These are phyloP conservation scores for Nerophis lumbriciformis DNA, from an alignment of 2,113 vertebrate genomes.

Conservation along the genomic window DNA sequence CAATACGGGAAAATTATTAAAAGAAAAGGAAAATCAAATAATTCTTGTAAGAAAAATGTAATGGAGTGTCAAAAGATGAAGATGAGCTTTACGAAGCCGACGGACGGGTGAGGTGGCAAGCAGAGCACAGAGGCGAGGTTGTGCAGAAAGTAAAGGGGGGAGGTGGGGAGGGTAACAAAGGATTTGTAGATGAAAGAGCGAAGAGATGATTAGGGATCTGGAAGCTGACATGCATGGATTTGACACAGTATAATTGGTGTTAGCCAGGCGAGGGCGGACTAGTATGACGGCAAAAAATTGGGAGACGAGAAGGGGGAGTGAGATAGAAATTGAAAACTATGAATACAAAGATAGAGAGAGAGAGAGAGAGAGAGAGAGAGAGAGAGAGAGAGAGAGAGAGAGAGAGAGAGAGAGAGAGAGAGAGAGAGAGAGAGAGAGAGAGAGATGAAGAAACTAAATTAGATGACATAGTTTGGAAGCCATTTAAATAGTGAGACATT, in stretches of 20 bases:
- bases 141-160: slow-evolving; percentile 33
- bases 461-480: slow-evolving; percentile 21
- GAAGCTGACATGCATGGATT: slow-evolving; percentile 68
- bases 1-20: slow-evolving; percentile 22
- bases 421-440: background rate
- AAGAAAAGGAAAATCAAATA: slow-evolving; percentile 19
- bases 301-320: background rate
- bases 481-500: slow-evolving; percentile 20
- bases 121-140: slow-evolving; percentile 48
- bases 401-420: too few relatives aligned
- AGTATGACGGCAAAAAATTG: slow-evolving; percentile 16
- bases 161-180: slow-evolving; percentile 55
- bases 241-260: slow-evolving; percentile 70
- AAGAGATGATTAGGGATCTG: slow-evolving; percentile 66
- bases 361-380: slow-evolving; percentile 23
- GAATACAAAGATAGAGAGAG: slow-evolving; percentile 11
- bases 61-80: slow-evolving; percentile 37
- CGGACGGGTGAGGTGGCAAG: slow-evolving; percentile 36
- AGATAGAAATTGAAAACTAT: slow-evolving; percentile 19
- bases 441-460: slow-evolving; percentile 31
- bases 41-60: slow-evolving; percentile 18
- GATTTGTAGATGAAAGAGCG: slow-evolving; percentile 64
- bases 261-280: slow-evolving; percentile 45
- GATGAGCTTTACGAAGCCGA: slow-evolving; percentile 32
- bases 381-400: too few relatives aligned